Evolutionary conservation across 2,888 invertebrate genomes (phyloP).

Genomic region (Fragum fragum): DNA sequence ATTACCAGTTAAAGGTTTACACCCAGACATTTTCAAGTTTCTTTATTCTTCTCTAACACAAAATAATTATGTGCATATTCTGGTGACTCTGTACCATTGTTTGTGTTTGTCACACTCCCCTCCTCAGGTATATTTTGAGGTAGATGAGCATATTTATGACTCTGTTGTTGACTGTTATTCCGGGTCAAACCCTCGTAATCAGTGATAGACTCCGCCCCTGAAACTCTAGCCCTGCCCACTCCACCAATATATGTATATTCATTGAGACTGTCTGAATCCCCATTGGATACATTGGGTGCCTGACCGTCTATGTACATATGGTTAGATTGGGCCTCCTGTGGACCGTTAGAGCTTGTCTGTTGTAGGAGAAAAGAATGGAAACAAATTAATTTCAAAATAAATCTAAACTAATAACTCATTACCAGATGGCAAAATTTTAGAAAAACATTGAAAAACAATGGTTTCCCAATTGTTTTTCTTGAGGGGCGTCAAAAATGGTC

Average conservation of each 20-base stretch:
- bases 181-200: constrained; percentile 19
- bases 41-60: constrained; percentile 12
- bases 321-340: not conserved
- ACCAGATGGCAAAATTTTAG: too few species aligned
- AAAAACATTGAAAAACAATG: not conserved
- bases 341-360: constrained; percentile 4
- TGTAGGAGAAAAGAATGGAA: not conserved
- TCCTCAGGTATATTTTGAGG: constrained; percentile 5
- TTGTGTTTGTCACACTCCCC: not conserved
- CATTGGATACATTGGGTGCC: not conserved
- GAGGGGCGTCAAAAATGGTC: too few species aligned
- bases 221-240: constrained; percentile 1
- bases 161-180: constrained; percentile 21
- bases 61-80: constrained; percentile 30
- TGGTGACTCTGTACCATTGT: not conserved
- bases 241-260: constrained; percentile 14
- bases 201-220: not conserved
- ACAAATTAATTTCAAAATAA: too few species aligned
- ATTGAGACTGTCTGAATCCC: constrained; percentile 1
- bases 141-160: constrained; percentile 25
- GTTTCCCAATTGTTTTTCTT: too few species aligned
- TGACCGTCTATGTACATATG: not conserved
- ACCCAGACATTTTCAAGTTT: not conserved
- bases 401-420: too few species aligned
- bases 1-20: too few species aligned